Percentiles rank a stretch among this genome's conserved stretches.
These are phyloP conservation scores for Zaprionus vittiger DNA, from an alignment of 1,140 invertebrate species.

Conservation along the genomic window DNA sequence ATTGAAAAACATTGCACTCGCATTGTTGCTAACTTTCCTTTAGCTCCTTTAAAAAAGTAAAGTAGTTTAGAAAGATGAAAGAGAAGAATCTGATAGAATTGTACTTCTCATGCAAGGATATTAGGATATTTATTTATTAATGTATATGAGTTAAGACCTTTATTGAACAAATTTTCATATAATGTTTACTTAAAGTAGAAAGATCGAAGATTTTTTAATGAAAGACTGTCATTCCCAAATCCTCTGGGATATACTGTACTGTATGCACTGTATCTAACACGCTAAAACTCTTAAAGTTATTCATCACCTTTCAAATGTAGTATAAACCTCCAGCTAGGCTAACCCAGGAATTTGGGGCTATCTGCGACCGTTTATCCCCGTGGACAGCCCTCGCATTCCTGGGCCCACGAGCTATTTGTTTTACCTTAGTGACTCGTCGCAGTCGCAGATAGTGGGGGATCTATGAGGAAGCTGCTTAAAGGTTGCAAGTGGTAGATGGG, in stretches of 20 bases:
- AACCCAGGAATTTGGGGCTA: background rate
- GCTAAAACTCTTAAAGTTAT: background rate
- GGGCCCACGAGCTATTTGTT: constrained; percentile 68
- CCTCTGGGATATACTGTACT: too few species aligned
- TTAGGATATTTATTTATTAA: too few species aligned
- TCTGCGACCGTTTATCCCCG: constrained; percentile 21
- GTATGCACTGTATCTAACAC: background rate
- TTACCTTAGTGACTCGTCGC: constrained; percentile 35
- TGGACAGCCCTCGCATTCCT: constrained; percentile 63
- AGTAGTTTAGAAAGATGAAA: too few species aligned
- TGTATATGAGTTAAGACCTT: too few species aligned
- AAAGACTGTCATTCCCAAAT: too few species aligned
- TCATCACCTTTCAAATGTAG: background rate
- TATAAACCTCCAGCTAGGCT: background rate
- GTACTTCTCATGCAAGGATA: too few species aligned
- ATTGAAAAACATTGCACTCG: background rate
- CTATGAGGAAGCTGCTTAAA: background rate
- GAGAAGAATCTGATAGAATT: too few species aligned
- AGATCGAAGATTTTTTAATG: too few species aligned
- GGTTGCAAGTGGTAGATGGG: background rate
- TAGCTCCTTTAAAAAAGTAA: too few species aligned
- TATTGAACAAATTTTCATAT: too few species aligned
- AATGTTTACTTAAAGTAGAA: too few species aligned
- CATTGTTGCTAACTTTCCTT: too few species aligned
- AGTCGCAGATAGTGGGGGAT: background rate